phyloP scores from a whole-genome alignment of 2,888 invertebrate genomes.

The Polietes domitor region DNA sequence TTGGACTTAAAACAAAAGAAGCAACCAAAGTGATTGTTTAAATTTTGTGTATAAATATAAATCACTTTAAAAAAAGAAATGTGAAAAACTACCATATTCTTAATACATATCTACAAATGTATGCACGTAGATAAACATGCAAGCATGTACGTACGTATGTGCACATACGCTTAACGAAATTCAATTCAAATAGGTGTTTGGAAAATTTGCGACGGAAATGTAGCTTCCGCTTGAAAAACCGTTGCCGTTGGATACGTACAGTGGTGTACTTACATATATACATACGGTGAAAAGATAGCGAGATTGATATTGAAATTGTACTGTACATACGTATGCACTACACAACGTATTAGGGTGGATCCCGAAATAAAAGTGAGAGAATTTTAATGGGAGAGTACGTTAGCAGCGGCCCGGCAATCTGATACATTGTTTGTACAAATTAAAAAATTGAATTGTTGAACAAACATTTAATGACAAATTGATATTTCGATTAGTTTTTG shows the following conservation, averaged over 20 bases:
- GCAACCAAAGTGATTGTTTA: neutral
- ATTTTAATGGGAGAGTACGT: neutral
- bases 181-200: neutral
- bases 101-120: too few species aligned
- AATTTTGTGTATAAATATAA: neutral
- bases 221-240: neutral
- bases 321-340: neutral
- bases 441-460: too few species aligned
- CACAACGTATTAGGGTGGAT: neutral
- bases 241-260: neutral
- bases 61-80: neutral
- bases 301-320: neutral
- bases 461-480: too few species aligned
- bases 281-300: neutral
- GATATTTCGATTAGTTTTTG: too few species aligned
- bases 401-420: neutral
- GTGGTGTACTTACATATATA: neutral
- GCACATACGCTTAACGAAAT: neutral
- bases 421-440: too few species aligned
- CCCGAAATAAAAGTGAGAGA: neutral
- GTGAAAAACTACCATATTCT: too few species aligned
- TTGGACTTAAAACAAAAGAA: neutral
- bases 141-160: neutral
- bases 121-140: too few species aligned
- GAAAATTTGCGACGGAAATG: neutral